Base-by-base conservation (phyloP, 2,113 vertebrate genomes). In the Colistium nudipinnis region DNA sequence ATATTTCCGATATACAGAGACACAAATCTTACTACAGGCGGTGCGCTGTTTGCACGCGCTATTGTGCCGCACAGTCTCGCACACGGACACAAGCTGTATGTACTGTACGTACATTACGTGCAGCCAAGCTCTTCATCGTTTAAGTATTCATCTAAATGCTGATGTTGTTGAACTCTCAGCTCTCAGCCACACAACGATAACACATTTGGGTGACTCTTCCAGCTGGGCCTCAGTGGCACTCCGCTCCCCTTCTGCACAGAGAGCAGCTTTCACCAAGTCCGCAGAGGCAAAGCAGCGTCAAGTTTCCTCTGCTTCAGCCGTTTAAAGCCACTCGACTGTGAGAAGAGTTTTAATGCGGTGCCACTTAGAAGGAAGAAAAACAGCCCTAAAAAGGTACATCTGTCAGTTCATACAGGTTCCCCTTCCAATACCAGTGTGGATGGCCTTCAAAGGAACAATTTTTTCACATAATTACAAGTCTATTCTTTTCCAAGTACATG, bases 291-390 rank as follows among this genome's bases (percentile, higher is more conserved):
- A 84, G 74, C 81, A 74, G 86, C 81, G 74, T 80, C 71, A 79
- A 76, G 81, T 80, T 84, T 83, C 80, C 79, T 85, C 68, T 78
- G 64, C 87, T 79, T 65, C 63, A 73, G 48, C 76, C 86, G 78
- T 88, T 88, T 82, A 84, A 70, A 87, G 64, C 70, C 86, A 84
- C 83, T 89, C 78, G 36, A 76, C 76, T 88, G 85, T 85, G 89
- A 86, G 82, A 71, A 79, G 78, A 80, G 83, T 78, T 88, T 85
- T 89, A 89, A 91, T 87, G 83, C 69, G 72, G 79, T 72, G 84
- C 82, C 84, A 90, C 88, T 90, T 89, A 79, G 36, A 81, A 52
- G 35, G 28, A 43, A 74, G 57, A 82, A 71, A 80, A 86, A 82
- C 76, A 78, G 67, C 70, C 65, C 78, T 73, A 62, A 86, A 54